Evolutionary conservation across 2,888 invertebrate species (phyloP).

Genomic region (Acronicta leporina): DNA sequence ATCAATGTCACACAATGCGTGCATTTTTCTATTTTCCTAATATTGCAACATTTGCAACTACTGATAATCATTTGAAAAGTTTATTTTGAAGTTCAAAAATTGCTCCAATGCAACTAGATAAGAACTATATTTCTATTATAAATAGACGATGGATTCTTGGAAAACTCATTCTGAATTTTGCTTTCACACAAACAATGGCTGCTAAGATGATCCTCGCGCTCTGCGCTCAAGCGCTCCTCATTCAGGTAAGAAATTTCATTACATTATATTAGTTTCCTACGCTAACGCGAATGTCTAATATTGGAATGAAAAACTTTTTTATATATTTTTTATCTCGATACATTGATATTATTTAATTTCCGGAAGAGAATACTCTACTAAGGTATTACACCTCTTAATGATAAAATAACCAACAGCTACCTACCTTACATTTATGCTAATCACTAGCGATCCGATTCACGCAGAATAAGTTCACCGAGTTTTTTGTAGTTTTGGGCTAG

Average conservation of each 20-base stretch:
- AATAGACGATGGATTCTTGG: constrained; percentile 17
- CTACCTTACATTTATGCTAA: too few species aligned
- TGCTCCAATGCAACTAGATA: constrained; percentile 11
- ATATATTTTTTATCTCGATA: too few species aligned
- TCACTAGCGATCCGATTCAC: too few species aligned
- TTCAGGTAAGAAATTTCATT: constrained; percentile 1
- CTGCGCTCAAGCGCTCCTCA: constrained; percentile 13
- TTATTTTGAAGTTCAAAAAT: not conserved
- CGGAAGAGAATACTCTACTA: too few species aligned
- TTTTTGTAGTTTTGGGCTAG: too few species aligned
- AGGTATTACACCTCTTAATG: too few species aligned
- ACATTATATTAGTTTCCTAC: too few species aligned
- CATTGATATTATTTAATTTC: too few species aligned
- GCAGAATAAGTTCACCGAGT: too few species aligned
- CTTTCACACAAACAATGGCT: constrained; percentile 21
- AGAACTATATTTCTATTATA: constrained; percentile 28
- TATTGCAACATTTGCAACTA: not conserved
- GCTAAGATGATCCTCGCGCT: constrained; percentile 1
- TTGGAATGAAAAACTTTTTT: too few species aligned
- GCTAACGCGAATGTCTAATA: too few species aligned
- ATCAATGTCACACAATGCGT: constrained; percentile 1
- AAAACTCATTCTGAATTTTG: constrained; percentile 22
- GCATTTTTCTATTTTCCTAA: constrained; percentile 1
- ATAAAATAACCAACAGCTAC: too few species aligned
- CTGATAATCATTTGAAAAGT: constrained; percentile 10